Evolutionary conservation across 2,797 vertebrate genomes (phyloP).

Genomic region (Cyclura pinguis): DNA sequence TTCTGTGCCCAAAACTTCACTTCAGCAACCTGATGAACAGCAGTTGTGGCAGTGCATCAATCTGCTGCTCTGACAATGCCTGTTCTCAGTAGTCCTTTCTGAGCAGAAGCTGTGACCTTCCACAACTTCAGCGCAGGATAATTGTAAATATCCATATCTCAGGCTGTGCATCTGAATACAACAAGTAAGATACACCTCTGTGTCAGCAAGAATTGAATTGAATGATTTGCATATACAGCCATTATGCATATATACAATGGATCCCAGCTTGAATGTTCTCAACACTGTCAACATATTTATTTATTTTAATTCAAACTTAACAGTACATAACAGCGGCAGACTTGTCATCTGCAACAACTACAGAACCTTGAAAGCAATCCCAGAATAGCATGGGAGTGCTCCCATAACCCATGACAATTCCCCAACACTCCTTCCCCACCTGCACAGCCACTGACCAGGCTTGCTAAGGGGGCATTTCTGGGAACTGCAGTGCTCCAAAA

Average conservation of each 20-base stretch:
- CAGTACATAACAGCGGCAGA: too few species aligned
- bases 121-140: rapidly evolving
- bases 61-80: not conserved
- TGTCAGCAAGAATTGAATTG: slow-evolving; percentile 3
- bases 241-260: not conserved
- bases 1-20: not conserved
- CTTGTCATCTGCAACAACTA: not conserved
- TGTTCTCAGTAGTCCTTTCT: not conserved
- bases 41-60: not conserved
- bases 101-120: slow-evolving; percentile 7
- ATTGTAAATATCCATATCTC: not conserved
- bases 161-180: not conserved
- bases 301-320: not conserved
- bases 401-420: not conserved
- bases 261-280: not conserved
- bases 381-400: not conserved
- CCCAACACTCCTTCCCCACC: not conserved
- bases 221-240: not conserved
- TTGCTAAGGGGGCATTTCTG: too few species aligned
- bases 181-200: not conserved
- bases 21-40: not conserved
- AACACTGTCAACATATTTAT: not conserved
- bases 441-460: too few species aligned
- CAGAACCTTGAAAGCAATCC: not conserved
- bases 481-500: too few species aligned